phyloP scores from a whole-genome alignment of 2,888 invertebrate genomes.

The Hydrotaea cyrtoneurina region DNA sequence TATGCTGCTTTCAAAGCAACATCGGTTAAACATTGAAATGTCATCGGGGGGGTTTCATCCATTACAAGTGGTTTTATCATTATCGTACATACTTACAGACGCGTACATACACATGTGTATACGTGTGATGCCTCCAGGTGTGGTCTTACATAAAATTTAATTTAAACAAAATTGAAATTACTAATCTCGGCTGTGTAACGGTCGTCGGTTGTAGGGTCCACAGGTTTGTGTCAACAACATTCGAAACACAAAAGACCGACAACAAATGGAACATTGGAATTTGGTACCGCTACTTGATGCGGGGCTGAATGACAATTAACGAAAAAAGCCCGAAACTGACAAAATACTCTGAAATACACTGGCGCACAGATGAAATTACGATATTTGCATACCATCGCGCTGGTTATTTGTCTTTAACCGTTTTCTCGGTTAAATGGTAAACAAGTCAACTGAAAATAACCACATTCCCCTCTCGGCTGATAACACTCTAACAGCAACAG shows the following conservation, averaged over 20 bases:
- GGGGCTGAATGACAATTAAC: not conserved
- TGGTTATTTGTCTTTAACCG: not conserved
- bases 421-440: not conserved
- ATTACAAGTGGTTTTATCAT: too few species aligned
- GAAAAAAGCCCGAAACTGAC: not conserved
- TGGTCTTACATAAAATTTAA: constrained; percentile 19
- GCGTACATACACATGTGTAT: not conserved
- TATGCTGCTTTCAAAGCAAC: too few species aligned
- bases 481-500: not conserved
- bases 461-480: too few species aligned
- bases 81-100: not conserved
- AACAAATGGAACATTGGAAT: not conserved
- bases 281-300: not conserved
- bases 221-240: not conserved
- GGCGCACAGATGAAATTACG: not conserved
- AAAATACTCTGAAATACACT: not conserved
- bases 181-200: constrained; percentile 9
- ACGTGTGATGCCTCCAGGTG: constrained; percentile 2
- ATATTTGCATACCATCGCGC: not conserved
- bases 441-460: not conserved
- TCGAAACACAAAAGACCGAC: not conserved
- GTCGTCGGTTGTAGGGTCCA: not conserved
- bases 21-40: too few species aligned
- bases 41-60: too few species aligned
- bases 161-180: not conserved